phyloP scores from a whole-genome alignment of 1,140 invertebrate genomes.

The Phthorimaea operculella region DNA sequence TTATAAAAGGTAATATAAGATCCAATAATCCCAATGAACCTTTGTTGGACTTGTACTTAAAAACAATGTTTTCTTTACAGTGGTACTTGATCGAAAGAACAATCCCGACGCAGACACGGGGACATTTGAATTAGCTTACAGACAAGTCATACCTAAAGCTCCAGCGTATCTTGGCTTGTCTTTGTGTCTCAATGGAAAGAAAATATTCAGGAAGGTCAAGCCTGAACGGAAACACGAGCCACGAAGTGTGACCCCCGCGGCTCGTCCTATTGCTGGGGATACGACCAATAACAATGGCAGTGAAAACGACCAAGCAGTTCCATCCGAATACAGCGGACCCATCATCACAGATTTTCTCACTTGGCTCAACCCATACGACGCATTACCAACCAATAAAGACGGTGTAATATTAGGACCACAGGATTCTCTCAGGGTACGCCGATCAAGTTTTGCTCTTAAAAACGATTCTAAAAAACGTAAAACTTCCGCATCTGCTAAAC shows the following conservation, averaged over 20 bases:
- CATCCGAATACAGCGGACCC: conserved; percentile 52
- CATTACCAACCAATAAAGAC: conserved; percentile 50
- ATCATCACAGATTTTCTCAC: conserved; percentile 63
- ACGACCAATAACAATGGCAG: conserved; percentile 10
- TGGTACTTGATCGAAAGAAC: conserved; percentile 84
- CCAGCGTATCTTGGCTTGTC: conserved; percentile 87
- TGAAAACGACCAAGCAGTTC: conserved; percentile 42
- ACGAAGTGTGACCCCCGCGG: conserved; percentile 29
- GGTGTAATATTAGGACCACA: conserved; percentile 41
- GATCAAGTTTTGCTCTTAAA: conserved; percentile 51
- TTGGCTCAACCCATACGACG: conserved; percentile 61
- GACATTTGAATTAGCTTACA: conserved; percentile 86
- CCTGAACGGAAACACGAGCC: conserved; percentile 43
- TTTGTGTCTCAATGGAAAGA: conserved; percentile 78
- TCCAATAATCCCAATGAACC: not conserved
- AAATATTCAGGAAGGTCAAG: conserved; percentile 54
- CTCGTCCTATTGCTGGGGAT: conserved; percentile 32
- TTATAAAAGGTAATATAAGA: conserved; percentile 82
- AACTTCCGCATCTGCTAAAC: conserved; percentile 59
- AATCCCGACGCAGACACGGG: conserved; percentile 86
- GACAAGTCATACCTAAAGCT: conserved; percentile 75
- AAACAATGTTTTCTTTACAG: conserved; percentile 67
- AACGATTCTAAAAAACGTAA: conserved; percentile 62
- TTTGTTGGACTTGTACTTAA: not conserved
- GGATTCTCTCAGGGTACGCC: conserved; percentile 60